phyloP scores from a whole-genome alignment of 1,140 invertebrate species.

The Saccostrea cuccullata region DNA sequence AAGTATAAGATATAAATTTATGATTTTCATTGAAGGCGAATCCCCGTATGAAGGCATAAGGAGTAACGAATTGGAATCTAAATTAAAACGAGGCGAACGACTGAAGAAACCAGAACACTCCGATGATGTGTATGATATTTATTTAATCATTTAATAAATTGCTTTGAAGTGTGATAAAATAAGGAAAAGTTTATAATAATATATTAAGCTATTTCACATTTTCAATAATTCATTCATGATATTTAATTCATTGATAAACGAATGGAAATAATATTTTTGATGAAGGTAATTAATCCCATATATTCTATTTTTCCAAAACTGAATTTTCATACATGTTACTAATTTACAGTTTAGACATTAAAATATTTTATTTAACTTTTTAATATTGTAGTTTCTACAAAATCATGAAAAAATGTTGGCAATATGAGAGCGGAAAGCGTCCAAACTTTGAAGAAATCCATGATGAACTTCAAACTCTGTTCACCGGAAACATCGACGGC shows the following conservation, averaged over 20 bases:
- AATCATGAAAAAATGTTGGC: slow-evolving; percentile 56
- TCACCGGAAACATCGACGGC: neutral
- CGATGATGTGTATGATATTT: slow-evolving; percentile 59
- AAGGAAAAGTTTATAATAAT: too few relatives aligned
- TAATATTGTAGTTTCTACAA: slow-evolving; percentile 48
- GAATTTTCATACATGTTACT: too few relatives aligned
- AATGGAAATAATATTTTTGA: too few relatives aligned
- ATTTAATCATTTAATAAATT: too few relatives aligned
- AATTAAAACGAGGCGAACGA: slow-evolving; percentile 56
- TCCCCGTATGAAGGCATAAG: slow-evolving; percentile 89
- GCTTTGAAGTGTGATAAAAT: too few relatives aligned
- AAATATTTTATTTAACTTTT: neutral
- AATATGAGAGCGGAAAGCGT: slow-evolving; percentile 44
- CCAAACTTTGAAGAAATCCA: slow-evolving; percentile 46
- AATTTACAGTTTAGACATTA: too few relatives aligned
- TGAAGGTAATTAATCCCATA: too few relatives aligned
- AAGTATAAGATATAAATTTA: too few relatives aligned
- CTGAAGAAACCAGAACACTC: slow-evolving; percentile 61
- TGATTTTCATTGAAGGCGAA: slow-evolving; percentile 75
- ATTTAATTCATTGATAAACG: too few relatives aligned
- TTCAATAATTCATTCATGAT: too few relatives aligned
- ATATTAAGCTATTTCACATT: too few relatives aligned
- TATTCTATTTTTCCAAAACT: too few relatives aligned
- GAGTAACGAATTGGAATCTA: slow-evolving; percentile 85
- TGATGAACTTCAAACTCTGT: slow-evolving; percentile 6